Conservation (phyloP, 1,140 invertebrate species). For the Drosophila melanica region DNA sequence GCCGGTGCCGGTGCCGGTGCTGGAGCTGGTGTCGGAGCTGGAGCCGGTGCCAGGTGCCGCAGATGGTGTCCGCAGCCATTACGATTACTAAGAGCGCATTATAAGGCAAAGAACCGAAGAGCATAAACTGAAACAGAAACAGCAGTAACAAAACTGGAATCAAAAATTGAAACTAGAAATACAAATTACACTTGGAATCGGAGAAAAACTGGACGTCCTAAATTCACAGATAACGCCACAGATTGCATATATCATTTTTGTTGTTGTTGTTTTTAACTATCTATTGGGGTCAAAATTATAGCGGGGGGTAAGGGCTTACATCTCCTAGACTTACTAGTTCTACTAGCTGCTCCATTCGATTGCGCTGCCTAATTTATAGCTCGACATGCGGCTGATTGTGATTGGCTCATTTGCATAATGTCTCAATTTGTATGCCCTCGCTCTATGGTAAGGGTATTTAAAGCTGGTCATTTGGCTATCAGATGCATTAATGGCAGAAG, state of each 20-base stretch:
- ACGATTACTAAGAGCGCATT: constrained; percentile 69
- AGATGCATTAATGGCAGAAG: background rate
- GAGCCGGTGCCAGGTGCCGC: constrained; percentile 37
- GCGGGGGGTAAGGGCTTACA: background rate
- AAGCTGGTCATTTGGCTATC: background rate
- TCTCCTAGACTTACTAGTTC: constrained; percentile 11
- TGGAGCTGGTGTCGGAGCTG: constrained; percentile 28
- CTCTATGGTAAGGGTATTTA: background rate
- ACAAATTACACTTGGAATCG: constrained; percentile 32
- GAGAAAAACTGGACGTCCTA: constrained; percentile 12
- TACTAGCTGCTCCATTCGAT: constrained; percentile 2
- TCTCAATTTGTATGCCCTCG: constrained; percentile 2
- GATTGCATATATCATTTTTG: constrained; percentile 26
- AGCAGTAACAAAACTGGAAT: background rate
- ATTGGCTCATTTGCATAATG: constrained; percentile 50
- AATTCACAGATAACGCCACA: constrained; percentile 8
- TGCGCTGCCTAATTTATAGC: constrained; percentile 13
- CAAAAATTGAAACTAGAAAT: constrained; percentile 30
- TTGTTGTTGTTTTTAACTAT: background rate
- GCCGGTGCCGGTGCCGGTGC: constrained; percentile 15
- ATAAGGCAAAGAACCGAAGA: constrained; percentile 34
- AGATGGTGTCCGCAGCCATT: constrained; percentile 47
- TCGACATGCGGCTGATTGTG: background rate
- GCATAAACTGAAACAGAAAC: background rate
- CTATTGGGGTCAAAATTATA: background rate